A percentile compares a stretch with the other conserved stretches of the same genome.
Evolutionary conservation across 2,888 invertebrate species (phyloP).

Genomic region (Amblyjoppa fuscipennis): DNA sequence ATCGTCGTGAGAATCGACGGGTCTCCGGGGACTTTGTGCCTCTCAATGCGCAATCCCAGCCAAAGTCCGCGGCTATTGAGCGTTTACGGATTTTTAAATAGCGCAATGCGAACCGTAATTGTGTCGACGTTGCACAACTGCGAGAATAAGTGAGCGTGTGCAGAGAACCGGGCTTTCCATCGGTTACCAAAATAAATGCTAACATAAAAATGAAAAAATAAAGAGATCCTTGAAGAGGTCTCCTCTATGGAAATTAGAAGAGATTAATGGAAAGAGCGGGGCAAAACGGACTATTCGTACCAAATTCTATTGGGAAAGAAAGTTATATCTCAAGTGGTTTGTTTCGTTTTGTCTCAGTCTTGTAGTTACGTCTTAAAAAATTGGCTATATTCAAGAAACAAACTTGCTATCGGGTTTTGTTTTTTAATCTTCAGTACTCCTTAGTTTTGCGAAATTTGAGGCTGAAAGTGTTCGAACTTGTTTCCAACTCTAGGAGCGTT

Average conservation of each 20-base stretch:
- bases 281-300: too few species aligned
- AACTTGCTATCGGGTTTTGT: too few species aligned
- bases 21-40: slow-evolving; percentile 39
- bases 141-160: not conserved
- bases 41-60: slow-evolving; percentile 31
- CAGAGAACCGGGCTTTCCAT: too few species aligned
- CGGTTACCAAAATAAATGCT: too few species aligned
- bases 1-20: slow-evolving; percentile 74
- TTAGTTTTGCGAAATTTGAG: not conserved
- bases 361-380: not conserved
- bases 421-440: not conserved
- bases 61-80: not conserved
- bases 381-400: not conserved
- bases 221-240: not conserved
- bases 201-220: too few species aligned
- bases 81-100: not conserved
- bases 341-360: too few species aligned
- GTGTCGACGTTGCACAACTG: not conserved
- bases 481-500: not conserved
- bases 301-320: not conserved
- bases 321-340: not conserved
- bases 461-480: not conserved
- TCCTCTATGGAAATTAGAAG: too few species aligned
- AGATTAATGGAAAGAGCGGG: too few species aligned
- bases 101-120: not conserved